A percentile compares a stretch with the other conserved stretches of the same genome.
Conservation (phyloP, 2,113 vertebrate species). For the Cinclus cinclus region DNA sequence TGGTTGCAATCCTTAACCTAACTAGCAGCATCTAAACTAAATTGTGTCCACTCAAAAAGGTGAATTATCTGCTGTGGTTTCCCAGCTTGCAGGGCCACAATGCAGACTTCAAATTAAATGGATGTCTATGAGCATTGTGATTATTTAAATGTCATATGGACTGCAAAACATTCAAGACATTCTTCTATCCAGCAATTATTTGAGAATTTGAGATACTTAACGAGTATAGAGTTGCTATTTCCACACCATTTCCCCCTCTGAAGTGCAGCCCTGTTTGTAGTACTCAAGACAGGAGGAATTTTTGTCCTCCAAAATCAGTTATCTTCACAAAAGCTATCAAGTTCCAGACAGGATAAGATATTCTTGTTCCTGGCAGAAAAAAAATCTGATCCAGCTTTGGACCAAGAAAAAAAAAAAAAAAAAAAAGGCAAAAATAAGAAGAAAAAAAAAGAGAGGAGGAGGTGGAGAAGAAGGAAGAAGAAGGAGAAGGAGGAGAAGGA, state of each 20-base stretch:
- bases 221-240: constrained; percentile 36
- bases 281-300: constrained; percentile 68
- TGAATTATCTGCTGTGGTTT: not conserved
- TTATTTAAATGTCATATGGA: not conserved
- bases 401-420: constrained; percentile 25
- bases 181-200: constrained; percentile 34
- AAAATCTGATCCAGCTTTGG: constrained; percentile 73
- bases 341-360: constrained; percentile 76
- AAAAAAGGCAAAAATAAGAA: not conserved
- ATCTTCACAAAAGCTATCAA: constrained; percentile 76
- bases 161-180: not conserved
- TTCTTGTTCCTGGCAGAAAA: constrained; percentile 71
- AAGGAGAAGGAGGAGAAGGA: too few relatives aligned
- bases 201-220: constrained; percentile 62
- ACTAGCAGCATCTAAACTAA: not conserved
- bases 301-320: constrained; percentile 79
- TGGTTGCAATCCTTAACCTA: not conserved
- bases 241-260: constrained; percentile 16
- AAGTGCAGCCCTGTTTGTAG: constrained; percentile 68
- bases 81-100: not conserved
- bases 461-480: too few relatives aligned
- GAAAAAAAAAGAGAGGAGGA: too few relatives aligned
- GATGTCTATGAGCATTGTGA: not conserved
- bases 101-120: not conserved
- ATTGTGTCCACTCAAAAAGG: rapidly evolving